phyloP scores from a whole-genome alignment of 2,888 invertebrate genomes.

The Epinotia nisella region DNA sequence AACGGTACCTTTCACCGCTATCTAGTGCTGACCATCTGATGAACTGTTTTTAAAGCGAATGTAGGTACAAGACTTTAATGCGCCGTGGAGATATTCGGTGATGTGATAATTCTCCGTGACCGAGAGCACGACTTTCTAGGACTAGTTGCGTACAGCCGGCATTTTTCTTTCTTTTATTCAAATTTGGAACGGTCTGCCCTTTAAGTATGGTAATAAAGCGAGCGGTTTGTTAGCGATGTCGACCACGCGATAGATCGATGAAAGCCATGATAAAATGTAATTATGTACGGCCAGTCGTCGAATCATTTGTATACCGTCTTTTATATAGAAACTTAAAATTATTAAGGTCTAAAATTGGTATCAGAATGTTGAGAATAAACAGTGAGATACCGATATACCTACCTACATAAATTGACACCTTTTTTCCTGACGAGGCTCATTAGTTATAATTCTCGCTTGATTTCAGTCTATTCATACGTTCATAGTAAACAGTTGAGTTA shows the following conservation, averaged over 20 bases:
- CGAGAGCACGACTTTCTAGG: conserved; percentile 80
- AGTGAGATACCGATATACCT: no score
- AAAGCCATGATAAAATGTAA: conserved; percentile 39
- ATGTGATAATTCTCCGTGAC: conserved; percentile 81
- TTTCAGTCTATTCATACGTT: background rate
- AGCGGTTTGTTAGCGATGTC: conserved; percentile 38
- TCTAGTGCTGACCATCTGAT: conserved; percentile 78
- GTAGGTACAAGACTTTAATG: conserved; percentile 83
- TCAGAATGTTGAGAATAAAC: no score
- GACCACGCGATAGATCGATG: conserved; percentile 41
- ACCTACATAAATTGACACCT: background rate
- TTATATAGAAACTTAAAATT: background rate
- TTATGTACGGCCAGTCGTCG: conserved; percentile 29
- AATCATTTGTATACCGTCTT: background rate
- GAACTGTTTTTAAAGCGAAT: conserved; percentile 80
- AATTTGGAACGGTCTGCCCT: conserved; percentile 56
- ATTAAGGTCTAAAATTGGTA: no score
- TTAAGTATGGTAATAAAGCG: conserved; percentile 43
- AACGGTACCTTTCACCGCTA: conserved; percentile 84
- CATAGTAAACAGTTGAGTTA: background rate
- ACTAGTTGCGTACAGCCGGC: conserved; percentile 59
- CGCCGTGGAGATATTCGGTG: conserved; percentile 77
- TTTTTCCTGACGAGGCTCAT: background rate
- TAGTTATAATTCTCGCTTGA: background rate
- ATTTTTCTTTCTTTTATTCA: conserved; percentile 59